Evolutionary conservation across 1,140 invertebrate genomes (phyloP).

Genomic region (Sitodiplosis mosellana): DNA sequence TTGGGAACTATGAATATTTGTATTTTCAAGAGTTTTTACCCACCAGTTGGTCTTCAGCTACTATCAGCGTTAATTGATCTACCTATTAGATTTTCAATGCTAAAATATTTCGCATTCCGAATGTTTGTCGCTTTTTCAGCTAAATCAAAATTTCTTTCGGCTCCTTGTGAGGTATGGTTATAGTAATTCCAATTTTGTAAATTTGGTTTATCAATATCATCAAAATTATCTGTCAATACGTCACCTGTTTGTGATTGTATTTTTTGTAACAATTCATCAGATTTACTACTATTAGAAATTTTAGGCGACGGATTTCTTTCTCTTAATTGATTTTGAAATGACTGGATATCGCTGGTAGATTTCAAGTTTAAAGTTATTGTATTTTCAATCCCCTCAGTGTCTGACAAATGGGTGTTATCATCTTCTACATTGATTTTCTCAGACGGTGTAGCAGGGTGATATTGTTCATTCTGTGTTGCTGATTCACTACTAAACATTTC

Average conservation of each 20-base stretch:
- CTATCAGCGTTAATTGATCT: slow-evolving; percentile 4
- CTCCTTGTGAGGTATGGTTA: not conserved
- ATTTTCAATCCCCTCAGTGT: too few relatives aligned
- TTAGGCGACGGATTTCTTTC: too few relatives aligned
- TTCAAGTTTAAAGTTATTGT: too few relatives aligned
- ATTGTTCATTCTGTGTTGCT: not conserved
- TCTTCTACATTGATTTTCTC: too few relatives aligned
- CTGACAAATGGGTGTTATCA: too few relatives aligned
- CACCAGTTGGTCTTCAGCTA: not conserved
- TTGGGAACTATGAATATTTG: too few relatives aligned
- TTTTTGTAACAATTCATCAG: not conserved
- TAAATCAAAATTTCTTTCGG: slow-evolving; percentile 4
- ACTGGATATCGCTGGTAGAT: too few relatives aligned
- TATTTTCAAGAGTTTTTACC: too few relatives aligned
- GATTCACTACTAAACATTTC: not conserved
- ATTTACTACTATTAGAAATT: too few relatives aligned
- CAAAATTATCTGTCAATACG: not conserved
- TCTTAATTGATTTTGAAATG: too few relatives aligned
- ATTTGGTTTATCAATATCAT: not conserved
- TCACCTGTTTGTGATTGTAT: not conserved
- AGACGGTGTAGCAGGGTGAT: not conserved
- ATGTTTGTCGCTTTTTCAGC: slow-evolving; percentile 10
- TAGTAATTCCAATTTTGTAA: not conserved
- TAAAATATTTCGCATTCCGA: slow-evolving; percentile 21
- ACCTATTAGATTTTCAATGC: slow-evolving; percentile 23